A percentile compares a stretch with the other conserved stretches of the same genome.
Conservation (phyloP, 2,888 invertebrate species). For the Disparrhopalites patrizii region DNA sequence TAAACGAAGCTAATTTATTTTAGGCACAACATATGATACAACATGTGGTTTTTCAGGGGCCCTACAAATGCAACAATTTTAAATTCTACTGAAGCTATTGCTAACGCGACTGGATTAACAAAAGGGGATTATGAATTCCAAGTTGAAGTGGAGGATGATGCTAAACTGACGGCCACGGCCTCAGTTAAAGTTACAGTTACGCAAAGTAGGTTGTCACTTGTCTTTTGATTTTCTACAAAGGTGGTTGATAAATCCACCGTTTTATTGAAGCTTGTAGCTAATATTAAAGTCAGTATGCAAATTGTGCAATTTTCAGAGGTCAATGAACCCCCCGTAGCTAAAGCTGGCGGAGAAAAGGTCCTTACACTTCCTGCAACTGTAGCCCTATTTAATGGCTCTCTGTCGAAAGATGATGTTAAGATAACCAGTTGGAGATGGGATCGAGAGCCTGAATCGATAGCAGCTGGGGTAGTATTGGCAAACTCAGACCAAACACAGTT, state of each 20-base stretch:
- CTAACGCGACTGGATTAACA: slow-evolving; percentile 75
- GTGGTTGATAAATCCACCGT: no score
- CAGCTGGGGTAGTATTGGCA: slow-evolving; percentile 76
- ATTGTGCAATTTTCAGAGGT: slow-evolving; percentile 61
- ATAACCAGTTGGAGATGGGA: slow-evolving; percentile 83
- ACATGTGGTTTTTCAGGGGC: slow-evolving; percentile 54
- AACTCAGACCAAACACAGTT: slow-evolving; percentile 71
- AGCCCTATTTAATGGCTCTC: slow-evolving; percentile 72
- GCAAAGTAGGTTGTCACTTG: slow-evolving; percentile 67
- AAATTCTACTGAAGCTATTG: slow-evolving; percentile 59
- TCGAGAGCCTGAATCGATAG: slow-evolving; percentile 67
- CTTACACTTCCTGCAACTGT: slow-evolving; percentile 79
- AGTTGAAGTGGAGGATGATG: slow-evolving; percentile 77
- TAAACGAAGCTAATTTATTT: slow-evolving; percentile 7
- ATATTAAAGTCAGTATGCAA: not conserved
- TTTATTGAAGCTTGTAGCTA: not conserved
- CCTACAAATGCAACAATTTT: slow-evolving; percentile 55
- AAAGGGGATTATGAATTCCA: slow-evolving; percentile 79
- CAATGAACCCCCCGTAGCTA: slow-evolving; percentile 74
- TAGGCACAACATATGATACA: no score
- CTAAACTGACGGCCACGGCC: slow-evolving; percentile 72
- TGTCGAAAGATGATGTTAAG: slow-evolving; percentile 75
- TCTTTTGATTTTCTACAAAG: no score
- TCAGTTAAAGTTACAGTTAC: slow-evolving; percentile 70
- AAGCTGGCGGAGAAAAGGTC: slow-evolving; percentile 59